Base-by-base conservation (phyloP, 2,797 vertebrate genomes). In the Coracias cyanogaster region DNA sequence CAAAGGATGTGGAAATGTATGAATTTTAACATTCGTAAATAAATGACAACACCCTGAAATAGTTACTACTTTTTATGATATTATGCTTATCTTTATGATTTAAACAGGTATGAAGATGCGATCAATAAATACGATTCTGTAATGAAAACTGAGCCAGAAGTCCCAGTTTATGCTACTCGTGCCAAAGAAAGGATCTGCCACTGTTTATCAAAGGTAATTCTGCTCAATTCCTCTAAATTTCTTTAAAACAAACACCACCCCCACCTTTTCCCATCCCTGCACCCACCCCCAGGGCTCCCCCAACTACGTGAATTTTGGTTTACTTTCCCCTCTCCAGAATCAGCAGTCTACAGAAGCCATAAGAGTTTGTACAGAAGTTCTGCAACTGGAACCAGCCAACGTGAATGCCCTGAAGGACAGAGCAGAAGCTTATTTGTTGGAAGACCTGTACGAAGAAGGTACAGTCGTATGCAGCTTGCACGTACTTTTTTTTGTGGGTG, bases 381-480 rank as follows among this genome's bases (percentile, higher is more conserved):
- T 99, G 45, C 95, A 98, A 57, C 86, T 97, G 4, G 98, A 99
- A 45, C 98, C 99, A 8, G 93, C 98, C 71, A 99, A 99, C 5
- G 98, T 99, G 28, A 98, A 99, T 5, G 98, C 96, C 11, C 97
- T 99, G 84, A 99, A 99, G 97, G 98, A 99, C 97, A 95, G 99
- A 94, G 99, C 99, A 5, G 99, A 99, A 96, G 99, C 99, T 57
- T 99, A 99, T 69, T 72, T 99, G 86, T 98, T 98, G 85, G 99
- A 99, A 37, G 99, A 99, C 54, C 98, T 98, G 94, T 99, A 99
- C 55, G 99, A 99, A 73, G 98, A 99, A 98, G 99, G 99, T 99
- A 98, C 88, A 8, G 15, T 43, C 76, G 6, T 8, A 2, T 29
- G 48, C 39, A 4, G 12, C 15, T 92, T 17, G 8, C 70, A 10